phyloP scores from a whole-genome alignment of 1,140 invertebrate genomes.

The Zaprionus nigranus region DNA sequence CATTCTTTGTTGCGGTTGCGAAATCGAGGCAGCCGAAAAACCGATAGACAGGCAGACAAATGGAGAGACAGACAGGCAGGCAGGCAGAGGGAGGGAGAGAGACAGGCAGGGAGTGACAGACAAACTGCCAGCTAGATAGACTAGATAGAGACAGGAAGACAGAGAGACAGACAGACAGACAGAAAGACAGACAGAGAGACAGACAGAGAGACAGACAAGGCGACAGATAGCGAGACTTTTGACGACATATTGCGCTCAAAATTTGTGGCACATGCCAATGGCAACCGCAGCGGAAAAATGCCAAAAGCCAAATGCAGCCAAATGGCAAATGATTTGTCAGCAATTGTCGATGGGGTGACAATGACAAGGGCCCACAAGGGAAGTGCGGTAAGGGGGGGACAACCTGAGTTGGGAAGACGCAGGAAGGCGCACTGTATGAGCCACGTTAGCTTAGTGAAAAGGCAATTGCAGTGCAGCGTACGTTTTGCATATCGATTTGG shows the following conservation, averaged over 20 bases:
- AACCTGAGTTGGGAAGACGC: not conserved
- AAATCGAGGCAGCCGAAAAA: conserved; percentile 60
- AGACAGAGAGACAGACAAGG: not conserved
- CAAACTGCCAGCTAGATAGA: conserved; percentile 24
- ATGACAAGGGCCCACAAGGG: conserved; percentile 16
- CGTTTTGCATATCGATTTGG: conserved; percentile 51
- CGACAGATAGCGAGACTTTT: conserved; percentile 1
- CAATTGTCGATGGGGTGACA: conserved; percentile 64
- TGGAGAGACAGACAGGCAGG: conserved; percentile 11
- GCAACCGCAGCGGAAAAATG: conserved; percentile 74
- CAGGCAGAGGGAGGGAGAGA: conserved; percentile 17
- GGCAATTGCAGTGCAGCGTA: conserved; percentile 43
- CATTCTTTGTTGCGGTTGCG: conserved; percentile 66
- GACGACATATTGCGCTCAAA: conserved; percentile 64
- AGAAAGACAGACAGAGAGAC: not conserved
- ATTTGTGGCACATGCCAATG: conserved; percentile 76
- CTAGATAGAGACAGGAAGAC: conserved; percentile 11
- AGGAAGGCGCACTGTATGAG: not conserved
- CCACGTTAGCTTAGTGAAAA: conserved; percentile 13
- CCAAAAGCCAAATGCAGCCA: conserved; percentile 61
- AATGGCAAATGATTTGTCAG: conserved; percentile 81
- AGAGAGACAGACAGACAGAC: no score
- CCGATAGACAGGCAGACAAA: conserved; percentile 52
- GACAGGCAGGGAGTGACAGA: not conserved
- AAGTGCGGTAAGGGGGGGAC: not conserved